Base-by-base conservation (phyloP, 2,797 vertebrate species). In the Chaenodraco wilsoni region DNA sequence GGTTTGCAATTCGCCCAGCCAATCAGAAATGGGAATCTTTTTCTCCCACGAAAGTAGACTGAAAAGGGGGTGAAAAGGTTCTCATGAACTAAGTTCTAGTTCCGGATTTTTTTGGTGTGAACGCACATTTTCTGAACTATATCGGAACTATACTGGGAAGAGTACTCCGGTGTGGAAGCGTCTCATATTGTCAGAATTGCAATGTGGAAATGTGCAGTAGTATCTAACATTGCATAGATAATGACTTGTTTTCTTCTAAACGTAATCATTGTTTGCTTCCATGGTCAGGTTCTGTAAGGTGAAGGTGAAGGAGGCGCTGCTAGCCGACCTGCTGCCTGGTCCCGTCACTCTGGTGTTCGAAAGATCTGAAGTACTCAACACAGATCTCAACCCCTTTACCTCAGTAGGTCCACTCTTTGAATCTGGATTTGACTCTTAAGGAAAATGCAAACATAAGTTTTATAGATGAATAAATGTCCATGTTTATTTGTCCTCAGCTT, bases 261-360 rank as follows among this genome's bases (percentile, higher is more conserved):
- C 4, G 19, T 15, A 2, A 50, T n/a, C 21, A 33, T 12, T 7
- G 27, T 52, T 46, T 56, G 33, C 66, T 27, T 62, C 14, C 11
- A 1, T 65, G 13, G 5, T 2, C 79, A 98, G 97, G 78, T 98
- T 95, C 87, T 98, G 97, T 85, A 94, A 92, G 13, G 96, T 97
- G 76, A 91, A 84, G 0, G 96, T 97, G 50, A 94, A 96, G 0
- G 88, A 95, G 0, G 89, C 92, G 55, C 85, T 99, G 65, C 77
- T 99, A 3, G 74, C 43, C 1, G 96, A 98, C 75, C 88, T 99
- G 1, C 93, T 99, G 7, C 98, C 98, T 0, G 98, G 98, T 9
- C 97, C 98, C 0, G 98, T 99, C 60, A 99, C 98, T 0, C 85
- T 99, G 66, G 98, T 99, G n/a, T 89, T 99, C 9, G 88, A 96